Percentiles rank a stretch among this genome's conserved stretches.
These are phyloP conservation scores for Gari tellinella DNA, from an alignment of 2,888 invertebrate genomes.

Conservation along the genomic window DNA sequence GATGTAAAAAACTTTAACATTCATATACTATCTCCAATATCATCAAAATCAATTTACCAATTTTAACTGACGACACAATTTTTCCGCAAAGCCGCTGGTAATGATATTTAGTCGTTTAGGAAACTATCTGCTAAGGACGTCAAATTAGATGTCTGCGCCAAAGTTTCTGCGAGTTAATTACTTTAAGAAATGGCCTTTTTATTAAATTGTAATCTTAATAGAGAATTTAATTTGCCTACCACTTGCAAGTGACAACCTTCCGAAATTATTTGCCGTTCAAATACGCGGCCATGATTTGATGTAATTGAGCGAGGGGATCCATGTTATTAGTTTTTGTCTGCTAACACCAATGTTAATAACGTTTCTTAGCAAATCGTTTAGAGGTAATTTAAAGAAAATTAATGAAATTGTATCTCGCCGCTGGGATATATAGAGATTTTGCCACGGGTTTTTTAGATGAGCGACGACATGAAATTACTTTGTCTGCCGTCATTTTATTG, in stretches of 20 bases:
- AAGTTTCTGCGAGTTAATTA: conserved; percentile 18
- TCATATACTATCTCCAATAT: too few relatives aligned
- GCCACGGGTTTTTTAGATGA: not conserved
- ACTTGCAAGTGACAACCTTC: conserved; percentile 51
- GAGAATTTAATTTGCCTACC: conserved; percentile 55
- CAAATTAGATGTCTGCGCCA: not conserved
- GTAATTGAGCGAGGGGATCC: conserved; percentile 48
- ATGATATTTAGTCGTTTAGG: not conserved
- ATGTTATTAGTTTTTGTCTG: conserved; percentile 60
- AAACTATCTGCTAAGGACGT: not conserved
- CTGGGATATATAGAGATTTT: not conserved
- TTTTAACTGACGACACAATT: too few relatives aligned
- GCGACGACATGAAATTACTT: conserved; percentile 22
- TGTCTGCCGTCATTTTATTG: conserved; percentile 7
- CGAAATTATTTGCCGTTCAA: conserved; percentile 54
- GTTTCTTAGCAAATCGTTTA: conserved; percentile 47
- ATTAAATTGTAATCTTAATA: conserved; percentile 54
- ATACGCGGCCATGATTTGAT: conserved; percentile 35
- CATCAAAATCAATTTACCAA: too few relatives aligned
- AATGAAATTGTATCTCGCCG: conserved; percentile 50
- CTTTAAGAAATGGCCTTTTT: conserved; percentile 31
- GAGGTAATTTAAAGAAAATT: conserved; percentile 55
- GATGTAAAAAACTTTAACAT: too few relatives aligned
- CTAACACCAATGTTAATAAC: conserved; percentile 48
- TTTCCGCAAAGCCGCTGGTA: too few relatives aligned